Conservation (phyloP, 2,113 vertebrate genomes). For the Hyperopisus bebe region DNA sequence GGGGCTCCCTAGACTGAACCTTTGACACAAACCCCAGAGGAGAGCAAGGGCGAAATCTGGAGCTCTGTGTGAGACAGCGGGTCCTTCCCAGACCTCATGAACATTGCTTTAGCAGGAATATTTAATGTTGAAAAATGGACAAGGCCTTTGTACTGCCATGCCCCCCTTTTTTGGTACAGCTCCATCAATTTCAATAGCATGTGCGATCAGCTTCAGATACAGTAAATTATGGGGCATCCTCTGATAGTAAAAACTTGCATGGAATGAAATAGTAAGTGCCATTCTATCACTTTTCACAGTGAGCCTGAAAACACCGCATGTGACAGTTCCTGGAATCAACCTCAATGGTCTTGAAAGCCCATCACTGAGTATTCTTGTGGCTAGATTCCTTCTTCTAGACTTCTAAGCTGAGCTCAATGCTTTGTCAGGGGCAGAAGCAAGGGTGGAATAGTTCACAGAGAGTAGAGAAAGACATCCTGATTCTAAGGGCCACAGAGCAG, state of each 20-base stretch:
- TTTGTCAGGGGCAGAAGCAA: background rate
- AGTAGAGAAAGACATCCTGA: background rate
- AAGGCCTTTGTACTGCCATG: background rate
- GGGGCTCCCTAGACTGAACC: slow-evolving; percentile 51
- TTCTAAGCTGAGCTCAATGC: slow-evolving; percentile 1
- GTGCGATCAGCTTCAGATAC: background rate
- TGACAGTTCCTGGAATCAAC: background rate
- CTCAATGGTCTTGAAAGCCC: background rate
- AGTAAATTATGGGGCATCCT: background rate
- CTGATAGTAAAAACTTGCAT: background rate
- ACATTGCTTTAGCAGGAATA: slow-evolving; percentile 5
- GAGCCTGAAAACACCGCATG: background rate
- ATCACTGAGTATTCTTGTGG: background rate
- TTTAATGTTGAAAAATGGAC: slow-evolving; percentile 2
- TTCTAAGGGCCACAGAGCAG: background rate
- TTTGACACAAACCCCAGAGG: slow-evolving; percentile 48
- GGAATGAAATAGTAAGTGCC: background rate
- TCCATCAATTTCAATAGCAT: background rate
- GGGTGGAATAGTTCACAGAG: background rate
- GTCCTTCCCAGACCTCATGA: background rate
- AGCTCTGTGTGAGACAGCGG: background rate
- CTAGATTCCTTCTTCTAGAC: background rate
- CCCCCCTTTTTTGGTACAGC: background rate
- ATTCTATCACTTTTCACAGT: background rate
- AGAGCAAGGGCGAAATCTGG: slow-evolving; percentile 34